These are phyloP conservation scores for Propithecus perrieri DNA, from an alignment of 2,797 vertebrate genomes.

Conservation along the genomic window DNA sequence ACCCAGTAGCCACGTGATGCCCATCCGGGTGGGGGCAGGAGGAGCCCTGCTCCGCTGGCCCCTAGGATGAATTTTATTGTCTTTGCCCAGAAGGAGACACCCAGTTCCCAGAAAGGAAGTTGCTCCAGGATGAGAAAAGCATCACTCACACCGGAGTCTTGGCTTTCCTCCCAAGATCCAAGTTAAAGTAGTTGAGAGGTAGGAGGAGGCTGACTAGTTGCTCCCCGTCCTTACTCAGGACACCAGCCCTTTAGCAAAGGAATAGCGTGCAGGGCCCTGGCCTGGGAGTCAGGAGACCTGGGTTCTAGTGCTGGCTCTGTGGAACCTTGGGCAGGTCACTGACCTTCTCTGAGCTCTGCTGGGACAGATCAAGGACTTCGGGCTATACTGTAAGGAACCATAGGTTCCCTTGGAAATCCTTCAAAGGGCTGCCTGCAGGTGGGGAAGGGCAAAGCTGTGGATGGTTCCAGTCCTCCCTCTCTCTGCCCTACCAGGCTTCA, in stretches of 20 bases:
- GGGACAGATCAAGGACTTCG: neutral
- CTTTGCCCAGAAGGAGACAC: conserved; percentile 79
- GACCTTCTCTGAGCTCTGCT: neutral
- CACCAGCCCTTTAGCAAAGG: neutral
- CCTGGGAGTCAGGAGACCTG: neutral
- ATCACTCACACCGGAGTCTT: conserved; percentile 53
- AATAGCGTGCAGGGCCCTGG: neutral
- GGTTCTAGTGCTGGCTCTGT: neutral
- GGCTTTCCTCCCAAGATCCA: conserved; percentile 65
- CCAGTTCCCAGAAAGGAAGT: conserved; percentile 82
- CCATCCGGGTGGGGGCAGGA: conserved; percentile 53
- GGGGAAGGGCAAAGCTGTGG: neutral
- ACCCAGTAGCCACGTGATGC: conserved; percentile 56
- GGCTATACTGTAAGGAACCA: neutral
- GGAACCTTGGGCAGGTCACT: neutral
- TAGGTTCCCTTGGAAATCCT: neutral
- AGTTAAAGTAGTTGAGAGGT: neutral
- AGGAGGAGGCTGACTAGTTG: neutral
- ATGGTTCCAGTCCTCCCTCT: neutral
- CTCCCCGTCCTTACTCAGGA: neutral
- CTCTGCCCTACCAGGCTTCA: neutral
- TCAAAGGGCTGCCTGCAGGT: neutral
- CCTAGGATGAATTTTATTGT: conserved; percentile 72
- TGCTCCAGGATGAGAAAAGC: conserved; percentile 70
- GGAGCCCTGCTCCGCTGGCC: conserved; percentile 30